Percentiles rank a stretch among this genome's conserved stretches.
Conservation (phyloP, 2,888 invertebrate genomes). For the Cartodere bifasciata region DNA sequence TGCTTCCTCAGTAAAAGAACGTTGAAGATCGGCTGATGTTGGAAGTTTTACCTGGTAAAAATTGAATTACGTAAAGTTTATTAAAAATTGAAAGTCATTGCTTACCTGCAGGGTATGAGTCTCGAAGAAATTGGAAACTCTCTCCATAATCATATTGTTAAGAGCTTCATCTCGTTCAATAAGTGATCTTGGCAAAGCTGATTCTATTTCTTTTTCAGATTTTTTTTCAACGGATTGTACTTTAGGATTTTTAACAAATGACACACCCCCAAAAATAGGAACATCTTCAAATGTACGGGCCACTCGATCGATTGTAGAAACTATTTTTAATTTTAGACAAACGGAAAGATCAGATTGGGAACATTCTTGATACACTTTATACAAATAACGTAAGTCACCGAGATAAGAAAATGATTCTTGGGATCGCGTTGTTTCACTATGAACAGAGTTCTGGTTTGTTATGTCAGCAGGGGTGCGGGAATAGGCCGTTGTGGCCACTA, state of each 20-base stretch:
- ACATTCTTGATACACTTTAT: slow-evolving; percentile 73
- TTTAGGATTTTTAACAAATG: slow-evolving; percentile 51
- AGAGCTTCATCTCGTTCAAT: slow-evolving; percentile 60
- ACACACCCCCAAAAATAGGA: slow-evolving; percentile 59
- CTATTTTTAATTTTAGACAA: slow-evolving; percentile 66
- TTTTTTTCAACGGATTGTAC: slow-evolving; percentile 33
- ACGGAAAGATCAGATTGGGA: slow-evolving; percentile 53
- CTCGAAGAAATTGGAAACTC: slow-evolving; percentile 60
- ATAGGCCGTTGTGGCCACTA: slow-evolving; percentile 39
- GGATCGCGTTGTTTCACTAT: slow-evolving; percentile 25
- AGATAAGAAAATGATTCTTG: slow-evolving; percentile 35
- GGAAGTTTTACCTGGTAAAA: slow-evolving; percentile 58
- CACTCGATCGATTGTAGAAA: slow-evolving; percentile 64
- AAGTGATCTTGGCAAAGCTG: slow-evolving; percentile 57
- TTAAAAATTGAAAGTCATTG: slow-evolving; percentile 2
- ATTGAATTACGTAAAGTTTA: slow-evolving; percentile 2
- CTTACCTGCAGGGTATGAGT: slow-evolving; percentile 66
- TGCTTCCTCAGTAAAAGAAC: slow-evolving; percentile 45
- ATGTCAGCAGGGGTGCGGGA: slow-evolving; percentile 41
- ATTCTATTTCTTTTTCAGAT: slow-evolving; percentile 53
- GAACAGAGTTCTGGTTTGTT: slow-evolving; percentile 35
- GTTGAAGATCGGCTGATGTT: slow-evolving; percentile 48
- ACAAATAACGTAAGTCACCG: slow-evolving; percentile 58
- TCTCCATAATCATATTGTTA: slow-evolving; percentile 63
- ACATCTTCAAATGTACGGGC: slow-evolving; percentile 50